Conservation (phyloP, 2,113 vertebrate genomes). For the Cichladusa arquata region DNA sequence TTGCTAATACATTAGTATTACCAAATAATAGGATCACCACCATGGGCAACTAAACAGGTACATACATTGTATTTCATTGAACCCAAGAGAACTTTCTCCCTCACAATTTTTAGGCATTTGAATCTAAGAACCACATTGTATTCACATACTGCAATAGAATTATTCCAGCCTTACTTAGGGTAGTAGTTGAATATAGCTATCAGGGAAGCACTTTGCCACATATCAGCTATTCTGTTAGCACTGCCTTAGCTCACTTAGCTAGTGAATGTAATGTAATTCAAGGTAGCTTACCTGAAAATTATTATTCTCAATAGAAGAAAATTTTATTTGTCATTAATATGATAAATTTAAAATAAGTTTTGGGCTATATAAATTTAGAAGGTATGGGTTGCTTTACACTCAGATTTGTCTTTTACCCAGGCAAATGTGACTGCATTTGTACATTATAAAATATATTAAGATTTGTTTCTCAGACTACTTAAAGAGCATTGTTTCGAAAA, state of each 20-base stretch:
- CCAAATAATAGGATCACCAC: neutral
- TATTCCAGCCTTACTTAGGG: neutral
- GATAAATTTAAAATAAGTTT: neutral
- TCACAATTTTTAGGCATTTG: neutral
- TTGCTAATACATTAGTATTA: neutral
- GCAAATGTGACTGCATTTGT: neutral
- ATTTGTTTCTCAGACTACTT: neutral
- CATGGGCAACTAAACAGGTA: fast-evolving
- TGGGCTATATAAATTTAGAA: neutral
- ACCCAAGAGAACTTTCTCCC: neutral
- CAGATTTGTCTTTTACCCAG: neutral
- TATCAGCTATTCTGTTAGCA: neutral
- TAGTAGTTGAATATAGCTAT: neutral
- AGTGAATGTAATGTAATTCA: neutral
- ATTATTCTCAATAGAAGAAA: neutral
- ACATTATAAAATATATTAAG: neutral
- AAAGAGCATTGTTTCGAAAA: neutral
- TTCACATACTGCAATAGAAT: neutral
- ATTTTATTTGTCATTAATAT: neutral
- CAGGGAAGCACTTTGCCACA: neutral
- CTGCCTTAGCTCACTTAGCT: neutral
- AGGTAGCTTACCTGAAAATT: neutral
- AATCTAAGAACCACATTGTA: neutral
- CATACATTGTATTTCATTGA: neutral
- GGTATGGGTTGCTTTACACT: neutral